These are phyloP conservation scores for Pyxicephalus adspersus DNA, from an alignment of 2,113 vertebrate genomes.

Conservation along the genomic window DNA sequence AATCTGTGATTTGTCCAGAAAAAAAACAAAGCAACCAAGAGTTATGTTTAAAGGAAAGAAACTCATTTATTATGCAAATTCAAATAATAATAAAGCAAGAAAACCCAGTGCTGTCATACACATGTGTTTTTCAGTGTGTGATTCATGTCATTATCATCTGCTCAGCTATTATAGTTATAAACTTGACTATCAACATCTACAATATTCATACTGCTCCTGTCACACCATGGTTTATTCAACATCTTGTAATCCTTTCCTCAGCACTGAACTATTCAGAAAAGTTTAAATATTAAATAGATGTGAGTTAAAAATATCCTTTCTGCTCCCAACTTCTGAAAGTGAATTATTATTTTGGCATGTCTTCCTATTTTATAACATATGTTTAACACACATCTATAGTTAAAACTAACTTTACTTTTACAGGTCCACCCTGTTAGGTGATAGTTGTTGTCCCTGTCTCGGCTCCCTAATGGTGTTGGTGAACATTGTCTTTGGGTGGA, in stretches of 20 bases:
- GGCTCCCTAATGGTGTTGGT: no score
- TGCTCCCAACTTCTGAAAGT: conserved; percentile 10
- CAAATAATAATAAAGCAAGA: no score
- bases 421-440: no score
- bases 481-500: no score
- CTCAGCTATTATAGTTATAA: background rate
- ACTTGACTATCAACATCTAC: background rate
- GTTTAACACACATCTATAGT: no score
- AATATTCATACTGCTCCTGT: background rate
- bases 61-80: no score
- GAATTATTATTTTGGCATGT: background rate
- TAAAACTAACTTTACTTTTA: no score
- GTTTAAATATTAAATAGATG: conserved; percentile 36
- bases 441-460: no score
- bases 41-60: no score
- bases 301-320: conserved; percentile 34
- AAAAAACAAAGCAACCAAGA: no score
- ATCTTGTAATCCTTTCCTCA: conserved; percentile 10
- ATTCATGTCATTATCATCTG: background rate
- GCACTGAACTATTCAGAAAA: conserved; percentile 17
- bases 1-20: no score
- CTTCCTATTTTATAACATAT: background rate
- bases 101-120: background rate
- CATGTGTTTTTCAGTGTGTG: background rate
- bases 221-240: conserved; percentile 16